Evolutionary conservation across 2,797 vertebrate species (phyloP), one percentile per base, ranked within the genome.

Genomic region (Hypotaenidia philippensis): DNA sequence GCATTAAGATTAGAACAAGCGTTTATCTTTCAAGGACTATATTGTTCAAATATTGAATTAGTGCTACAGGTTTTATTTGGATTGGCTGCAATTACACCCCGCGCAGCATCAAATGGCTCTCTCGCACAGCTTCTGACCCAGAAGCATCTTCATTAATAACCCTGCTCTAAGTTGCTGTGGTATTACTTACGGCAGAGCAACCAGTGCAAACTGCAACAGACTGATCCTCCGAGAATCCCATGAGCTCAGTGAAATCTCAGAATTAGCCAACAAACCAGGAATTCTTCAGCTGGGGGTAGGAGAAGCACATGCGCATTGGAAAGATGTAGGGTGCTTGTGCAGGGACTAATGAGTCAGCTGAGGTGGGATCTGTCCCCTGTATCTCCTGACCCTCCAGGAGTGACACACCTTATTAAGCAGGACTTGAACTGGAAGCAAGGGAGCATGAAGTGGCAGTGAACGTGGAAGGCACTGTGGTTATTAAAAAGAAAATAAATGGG

Each of bases 71-170:
- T 85, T 78, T 79, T 85, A 90, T 76, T 90, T 89, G 79, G 26
- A 68, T 25, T 83, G 55, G 66, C 36, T 56, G 57, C 91, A 87
- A 21, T 88, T 78, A 90, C 44, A 76, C 36, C 76, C 56, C 52
- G 38, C 2, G 18, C 40, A 55, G 72, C 60, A 79, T 47, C 23
- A 78, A 84, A 94, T 17, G 25, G 53, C 74, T 72, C 34, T 90
- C 95, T 87, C 52, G 63, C 83, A 94, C 70, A 93, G 76, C 56
- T 91, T 92, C 59, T 87, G 91, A 88, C 71, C 79, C 50, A 53
- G 32, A 82, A 96, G 74, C 78, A 71, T 57, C 84, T 74, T 93
- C 91, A 69, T 86, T 91, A 83, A 80, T 83, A 93, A 61, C 32
- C 31, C 27, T 56, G 66, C 68, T 94, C 65, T 38, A 31, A 94